These are phyloP conservation scores for Phyllotreta striolata DNA, from an alignment of 2,888 invertebrate genomes.

Conservation along the genomic window DNA sequence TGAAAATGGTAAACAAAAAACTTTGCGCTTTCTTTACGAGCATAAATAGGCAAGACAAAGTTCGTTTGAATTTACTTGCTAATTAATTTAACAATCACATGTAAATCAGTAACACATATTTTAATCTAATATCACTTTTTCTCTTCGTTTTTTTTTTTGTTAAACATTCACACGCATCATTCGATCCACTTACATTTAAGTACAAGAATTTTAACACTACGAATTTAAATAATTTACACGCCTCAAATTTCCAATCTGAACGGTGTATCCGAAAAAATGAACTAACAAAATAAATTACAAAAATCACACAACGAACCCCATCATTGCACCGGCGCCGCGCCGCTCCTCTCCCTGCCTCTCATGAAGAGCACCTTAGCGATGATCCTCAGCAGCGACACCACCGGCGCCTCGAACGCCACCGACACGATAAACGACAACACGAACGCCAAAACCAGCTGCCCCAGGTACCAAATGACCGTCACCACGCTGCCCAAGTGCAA, in stretches of 20 bases:
- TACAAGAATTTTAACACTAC: background rate
- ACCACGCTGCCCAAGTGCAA: slow-evolving; percentile 81
- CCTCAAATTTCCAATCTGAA: slow-evolving; percentile 1
- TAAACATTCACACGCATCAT: background rate
- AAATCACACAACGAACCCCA: background rate
- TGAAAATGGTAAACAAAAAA: too few species aligned
- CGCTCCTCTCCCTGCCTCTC: slow-evolving; percentile 32
- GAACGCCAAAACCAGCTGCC: slow-evolving; percentile 82
- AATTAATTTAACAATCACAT: slow-evolving; percentile 9
- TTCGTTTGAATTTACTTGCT: background rate
- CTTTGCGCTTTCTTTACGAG: too few species aligned
- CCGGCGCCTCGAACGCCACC: slow-evolving; percentile 83
- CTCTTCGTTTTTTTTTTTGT: slow-evolving; percentile 5
- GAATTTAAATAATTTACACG: slow-evolving; percentile 25
- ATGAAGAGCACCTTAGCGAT: slow-evolving; percentile 53
- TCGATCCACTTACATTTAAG: background rate
- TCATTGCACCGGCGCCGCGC: background rate
- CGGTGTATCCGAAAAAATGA: background rate
- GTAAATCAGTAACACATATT: slow-evolving; percentile 1
- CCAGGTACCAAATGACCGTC: slow-evolving; percentile 81
- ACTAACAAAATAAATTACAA: slow-evolving; percentile 4
- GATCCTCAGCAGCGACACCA: slow-evolving; percentile 81
- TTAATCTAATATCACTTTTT: slow-evolving; percentile 16
- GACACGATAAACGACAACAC: slow-evolving; percentile 80
- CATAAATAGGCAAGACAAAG: too few species aligned